Base-by-base conservation (phyloP, 1,140 invertebrate species). In the Calephelis virginiensis region DNA sequence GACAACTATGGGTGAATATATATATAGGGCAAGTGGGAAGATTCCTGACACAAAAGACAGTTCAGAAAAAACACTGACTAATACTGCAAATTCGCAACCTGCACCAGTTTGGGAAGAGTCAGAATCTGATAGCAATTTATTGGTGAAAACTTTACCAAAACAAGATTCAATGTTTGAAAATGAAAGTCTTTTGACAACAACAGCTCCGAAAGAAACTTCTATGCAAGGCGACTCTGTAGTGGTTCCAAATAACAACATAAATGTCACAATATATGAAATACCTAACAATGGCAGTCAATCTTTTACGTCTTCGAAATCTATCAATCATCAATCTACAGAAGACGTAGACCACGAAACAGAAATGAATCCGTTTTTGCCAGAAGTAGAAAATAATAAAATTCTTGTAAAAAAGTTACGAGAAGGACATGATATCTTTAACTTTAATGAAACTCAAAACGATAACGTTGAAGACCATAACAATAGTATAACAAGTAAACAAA, bases 351-450 rank as follows among this genome's bases (percentile, higher is more conserved):
- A 91, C 65, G 88, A 89, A 82, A 78, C 85, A 9, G 92, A 93
- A 72, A 94, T 94, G 93, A 94, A 93, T 67, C 94, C 94, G 14
- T 95, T 93, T 71, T 81, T 94, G 71, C 93, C 94, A 8, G 94
- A 94, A 75, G 83, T 93, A 28, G 93, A 93, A 83, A 93, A 92
- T 64, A 92, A 93, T 79, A 92, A 92, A 73, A 91, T 86, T 40
- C 83, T 93, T 38, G 88, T 93, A 0, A 92, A 93, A 73, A 93
- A 92, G 76, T 75, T 93, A 47, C 91, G 92, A 81, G 91, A 89
- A 75, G 88, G 90, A 4, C 86, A 91, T 69, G 91, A 92, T 73
- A 70, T 91, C 50, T 67, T 71, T 46, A 88, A 81, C 69, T 50
- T 87, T 63, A 91, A 87, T 65, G 89, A 91, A 75, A 91, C 83